Evolutionary conservation across 1,140 invertebrate genomes (phyloP).

Genomic region (Cotesia glomerata): DNA sequence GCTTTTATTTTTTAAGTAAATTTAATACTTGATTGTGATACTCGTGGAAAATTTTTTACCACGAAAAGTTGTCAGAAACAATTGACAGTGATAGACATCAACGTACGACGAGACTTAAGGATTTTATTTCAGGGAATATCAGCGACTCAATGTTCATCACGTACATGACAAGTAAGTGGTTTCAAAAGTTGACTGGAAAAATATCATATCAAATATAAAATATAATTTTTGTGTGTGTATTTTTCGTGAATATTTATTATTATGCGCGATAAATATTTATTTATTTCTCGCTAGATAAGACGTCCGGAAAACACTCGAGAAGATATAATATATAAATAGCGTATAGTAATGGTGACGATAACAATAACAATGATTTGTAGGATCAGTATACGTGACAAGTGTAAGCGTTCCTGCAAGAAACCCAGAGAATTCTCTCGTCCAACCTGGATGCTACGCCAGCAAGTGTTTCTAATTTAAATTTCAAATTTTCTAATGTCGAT

Average conservation of each 20-base stretch:
- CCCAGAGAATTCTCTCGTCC: constrained; percentile 30
- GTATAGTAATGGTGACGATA: neutral
- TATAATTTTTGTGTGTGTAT: no score
- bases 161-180: constrained; percentile 63
- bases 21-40: neutral
- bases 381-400: constrained; percentile 35
- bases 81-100: constrained; percentile 11
- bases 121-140: constrained; percentile 63
- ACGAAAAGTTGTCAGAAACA: constrained; percentile 21
- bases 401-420: constrained; percentile 29
- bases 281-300: no score
- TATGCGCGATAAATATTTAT: no score
- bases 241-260: no score
- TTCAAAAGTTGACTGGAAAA: neutral
- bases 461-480: constrained; percentile 53
- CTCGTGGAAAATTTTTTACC: neutral
- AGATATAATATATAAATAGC: neutral
- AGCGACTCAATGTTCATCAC: constrained; percentile 61
- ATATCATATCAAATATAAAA: neutral
- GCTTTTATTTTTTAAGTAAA: neutral
- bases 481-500: constrained; percentile 63
- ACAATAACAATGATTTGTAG: neutral
- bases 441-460: neutral
- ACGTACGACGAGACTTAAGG: constrained; percentile 54
- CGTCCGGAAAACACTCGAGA: no score